These are phyloP conservation scores for Syngnathus scovelli DNA, from an alignment of 2,113 vertebrate genomes.

Conservation along the genomic window DNA sequence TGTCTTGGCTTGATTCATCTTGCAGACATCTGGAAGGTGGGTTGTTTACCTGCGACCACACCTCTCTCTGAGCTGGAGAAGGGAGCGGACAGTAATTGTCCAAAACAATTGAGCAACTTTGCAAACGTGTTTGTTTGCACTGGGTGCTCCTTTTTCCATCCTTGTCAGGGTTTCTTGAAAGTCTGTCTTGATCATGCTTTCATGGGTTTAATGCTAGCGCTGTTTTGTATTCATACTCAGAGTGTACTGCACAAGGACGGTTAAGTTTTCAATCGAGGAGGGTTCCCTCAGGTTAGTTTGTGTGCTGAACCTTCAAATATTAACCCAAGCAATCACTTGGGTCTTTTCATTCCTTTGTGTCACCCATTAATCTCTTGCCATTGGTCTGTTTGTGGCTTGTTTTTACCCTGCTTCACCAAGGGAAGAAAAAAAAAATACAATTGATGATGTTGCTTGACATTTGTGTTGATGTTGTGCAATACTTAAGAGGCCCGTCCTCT, in stretches of 20 bases:
- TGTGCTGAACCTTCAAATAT: constrained; percentile 71
- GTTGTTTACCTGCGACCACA: constrained; percentile 66
- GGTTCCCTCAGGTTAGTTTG: constrained; percentile 39
- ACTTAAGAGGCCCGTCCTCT: no score
- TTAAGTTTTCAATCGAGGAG: neutral
- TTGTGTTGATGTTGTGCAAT: neutral
- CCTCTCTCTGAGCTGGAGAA: constrained; percentile 49
- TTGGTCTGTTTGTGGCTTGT: constrained; percentile 22
- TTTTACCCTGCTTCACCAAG: constrained; percentile 22
- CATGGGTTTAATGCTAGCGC: neutral
- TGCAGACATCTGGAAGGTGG: constrained; percentile 71
- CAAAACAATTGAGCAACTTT: constrained; percentile 17
- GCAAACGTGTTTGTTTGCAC: constrained; percentile 49
- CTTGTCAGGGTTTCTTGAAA: constrained; percentile 38
- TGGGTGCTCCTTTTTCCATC: constrained; percentile 18
- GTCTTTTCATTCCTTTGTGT: constrained; percentile 50
- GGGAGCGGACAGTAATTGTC: neutral
- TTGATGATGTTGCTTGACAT: neutral
- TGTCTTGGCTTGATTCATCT: constrained; percentile 66
- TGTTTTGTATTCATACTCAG: constrained; percentile 1
- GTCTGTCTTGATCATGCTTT: constrained; percentile 2
- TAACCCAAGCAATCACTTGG: constrained; percentile 68
- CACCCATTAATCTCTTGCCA: constrained; percentile 33
- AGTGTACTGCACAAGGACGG: neutral
- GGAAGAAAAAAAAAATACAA: neutral